Conservation (phyloP, 2,888 invertebrate species). For the Dysmachus trigonus region DNA sequence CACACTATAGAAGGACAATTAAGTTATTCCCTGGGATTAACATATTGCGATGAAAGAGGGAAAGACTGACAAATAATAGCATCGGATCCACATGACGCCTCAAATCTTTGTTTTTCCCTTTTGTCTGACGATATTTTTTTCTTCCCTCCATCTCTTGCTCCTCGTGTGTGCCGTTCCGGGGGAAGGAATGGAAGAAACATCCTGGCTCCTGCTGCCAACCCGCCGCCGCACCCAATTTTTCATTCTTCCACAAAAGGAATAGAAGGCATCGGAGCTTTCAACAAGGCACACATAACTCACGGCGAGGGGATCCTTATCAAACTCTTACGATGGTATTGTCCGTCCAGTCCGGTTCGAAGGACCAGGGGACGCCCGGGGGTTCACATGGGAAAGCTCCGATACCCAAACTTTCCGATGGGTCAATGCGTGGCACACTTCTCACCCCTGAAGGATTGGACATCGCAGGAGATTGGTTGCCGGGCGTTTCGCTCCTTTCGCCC, state of each 20-base stretch:
- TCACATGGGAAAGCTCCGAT: constrained; percentile 17
- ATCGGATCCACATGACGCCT: constrained; percentile 46
- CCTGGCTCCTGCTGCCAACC: background rate
- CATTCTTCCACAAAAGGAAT: constrained; percentile 24
- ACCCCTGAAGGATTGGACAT: background rate
- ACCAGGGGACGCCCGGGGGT: no score
- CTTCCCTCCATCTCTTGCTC: background rate
- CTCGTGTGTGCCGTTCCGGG: constrained; percentile 17
- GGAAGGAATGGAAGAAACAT: background rate
- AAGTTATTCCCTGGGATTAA: constrained; percentile 46
- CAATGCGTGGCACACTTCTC: constrained; percentile 25
- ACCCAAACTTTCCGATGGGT: constrained; percentile 7
- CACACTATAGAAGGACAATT: constrained; percentile 44
- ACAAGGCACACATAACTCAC: constrained; percentile 31
- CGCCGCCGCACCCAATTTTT: constrained; percentile 47
- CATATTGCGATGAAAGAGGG: constrained; percentile 42
- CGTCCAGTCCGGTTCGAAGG: constrained; percentile 22
- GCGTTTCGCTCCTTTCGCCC: background rate
- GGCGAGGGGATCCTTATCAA: constrained; percentile 29
- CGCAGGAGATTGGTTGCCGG: constrained; percentile 36
- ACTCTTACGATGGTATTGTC: constrained; percentile 36
- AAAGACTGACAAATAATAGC: constrained; percentile 44
- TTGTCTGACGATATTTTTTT: constrained; percentile 41
- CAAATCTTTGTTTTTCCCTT: constrained; percentile 46
- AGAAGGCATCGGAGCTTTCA: background rate